A percentile compares a stretch with the other conserved stretches of the same genome.
These are phyloP conservation scores for Polydrusus cervinus DNA, from an alignment of 2,888 invertebrate genomes.

Conservation along the genomic window DNA sequence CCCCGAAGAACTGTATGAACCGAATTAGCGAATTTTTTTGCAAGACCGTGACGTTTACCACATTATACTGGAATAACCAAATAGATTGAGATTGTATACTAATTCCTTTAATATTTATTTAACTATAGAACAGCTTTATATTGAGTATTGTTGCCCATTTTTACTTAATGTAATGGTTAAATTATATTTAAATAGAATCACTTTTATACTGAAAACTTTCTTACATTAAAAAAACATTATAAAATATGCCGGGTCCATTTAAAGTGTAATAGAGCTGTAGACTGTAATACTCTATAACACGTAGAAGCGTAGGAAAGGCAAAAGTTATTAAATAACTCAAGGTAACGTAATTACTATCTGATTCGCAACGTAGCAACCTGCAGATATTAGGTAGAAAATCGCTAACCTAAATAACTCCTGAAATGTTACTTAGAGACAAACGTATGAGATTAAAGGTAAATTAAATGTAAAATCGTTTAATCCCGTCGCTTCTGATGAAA, in stretches of 20 bases:
- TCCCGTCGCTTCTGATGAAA: slow-evolving; percentile 23
- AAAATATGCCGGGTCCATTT: neutral
- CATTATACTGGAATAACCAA: no score
- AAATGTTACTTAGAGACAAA: slow-evolving; percentile 51
- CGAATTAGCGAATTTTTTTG: no score
- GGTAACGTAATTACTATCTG: slow-evolving; percentile 51
- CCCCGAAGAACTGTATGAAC: no score
- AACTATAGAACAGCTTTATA: no score
- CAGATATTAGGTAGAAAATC: slow-evolving; percentile 48
- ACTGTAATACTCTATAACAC: slow-evolving; percentile 21
- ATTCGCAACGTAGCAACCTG: slow-evolving; percentile 47
- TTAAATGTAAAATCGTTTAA: slow-evolving; percentile 55
- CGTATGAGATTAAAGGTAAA: slow-evolving; percentile 48
- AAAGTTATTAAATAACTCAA: slow-evolving; percentile 52
- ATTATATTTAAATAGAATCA: neutral
- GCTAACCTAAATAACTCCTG: slow-evolving; percentile 52
- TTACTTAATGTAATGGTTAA: no score
- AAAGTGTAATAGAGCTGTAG: neutral
- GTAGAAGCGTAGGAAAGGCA: slow-evolving; percentile 23
- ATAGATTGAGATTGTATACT: no score
- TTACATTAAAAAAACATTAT: no score
- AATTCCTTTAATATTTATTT: no score
- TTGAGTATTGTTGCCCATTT: no score
- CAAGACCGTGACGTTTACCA: no score
- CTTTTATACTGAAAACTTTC: no score